Evolutionary conservation across 64 coral and sea anemone species (phyloP).

Genomic region (Pocillopora verrucosa): DNA sequence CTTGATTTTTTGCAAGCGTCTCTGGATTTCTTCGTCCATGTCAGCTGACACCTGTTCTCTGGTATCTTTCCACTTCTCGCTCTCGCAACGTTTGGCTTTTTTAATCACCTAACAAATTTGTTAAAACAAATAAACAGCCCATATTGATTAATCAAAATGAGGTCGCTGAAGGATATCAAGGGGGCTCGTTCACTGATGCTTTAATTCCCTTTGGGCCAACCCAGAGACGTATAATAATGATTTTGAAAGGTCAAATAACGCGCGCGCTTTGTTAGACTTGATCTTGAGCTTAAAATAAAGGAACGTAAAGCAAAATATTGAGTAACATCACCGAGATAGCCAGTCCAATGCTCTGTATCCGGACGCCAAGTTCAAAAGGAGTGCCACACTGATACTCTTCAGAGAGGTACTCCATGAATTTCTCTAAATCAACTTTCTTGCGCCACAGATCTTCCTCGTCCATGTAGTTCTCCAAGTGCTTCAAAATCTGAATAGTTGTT

Average conservation of each 20-base stretch:
- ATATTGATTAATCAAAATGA: background rate
- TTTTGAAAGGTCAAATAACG: too few species aligned
- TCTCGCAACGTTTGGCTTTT: conserved; percentile 56
- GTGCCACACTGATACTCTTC: conserved; percentile 57
- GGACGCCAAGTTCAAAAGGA: conserved; percentile 73
- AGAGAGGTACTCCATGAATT: conserved; percentile 73
- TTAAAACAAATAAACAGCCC: background rate
- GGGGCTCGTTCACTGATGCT: background rate
- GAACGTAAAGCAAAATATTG: background rate
- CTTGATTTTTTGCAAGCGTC: conserved; percentile 59
- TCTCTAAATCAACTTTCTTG: conserved; percentile 38
- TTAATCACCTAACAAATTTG: conserved; percentile 59
- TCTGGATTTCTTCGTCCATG: conserved; percentile 73
- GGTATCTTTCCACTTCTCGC: conserved; percentile 66
- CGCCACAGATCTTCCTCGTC: conserved; percentile 65
- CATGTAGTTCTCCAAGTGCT: conserved; percentile 75
- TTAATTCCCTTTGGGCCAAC: too few species aligned
- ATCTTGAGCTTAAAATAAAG: too few species aligned
- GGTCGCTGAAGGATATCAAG: background rate
- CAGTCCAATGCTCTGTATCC: conserved; percentile 81
- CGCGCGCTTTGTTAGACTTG: too few species aligned
- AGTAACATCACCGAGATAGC: conserved; percentile 57
- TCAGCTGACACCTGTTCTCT: conserved; percentile 52
- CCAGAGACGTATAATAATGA: too few species aligned
- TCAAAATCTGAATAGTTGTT: conserved; percentile 85